Conservation (phyloP, 2,888 invertebrate species). For the Micoletzkya japonica region DNA sequence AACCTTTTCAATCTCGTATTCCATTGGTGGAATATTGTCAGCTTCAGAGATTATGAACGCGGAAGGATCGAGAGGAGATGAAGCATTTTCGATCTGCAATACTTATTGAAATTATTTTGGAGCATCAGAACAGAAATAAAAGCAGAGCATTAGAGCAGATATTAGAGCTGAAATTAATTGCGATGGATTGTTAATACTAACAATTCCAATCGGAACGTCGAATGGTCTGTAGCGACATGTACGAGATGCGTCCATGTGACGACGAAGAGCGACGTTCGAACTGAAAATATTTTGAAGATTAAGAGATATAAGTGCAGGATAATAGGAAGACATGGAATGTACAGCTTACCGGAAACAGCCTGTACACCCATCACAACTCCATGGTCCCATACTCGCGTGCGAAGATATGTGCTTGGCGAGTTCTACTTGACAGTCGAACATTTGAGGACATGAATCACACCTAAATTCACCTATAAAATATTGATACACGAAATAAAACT, state of each 20-base stretch:
- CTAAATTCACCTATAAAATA: slow-evolving; percentile 21
- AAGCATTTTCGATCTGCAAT: slow-evolving; percentile 41
- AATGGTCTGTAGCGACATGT: slow-evolving; percentile 48
- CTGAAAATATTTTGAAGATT: slow-evolving; percentile 22
- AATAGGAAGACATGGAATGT: not conserved
- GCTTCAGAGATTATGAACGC: slow-evolving; percentile 44
- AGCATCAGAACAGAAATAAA: too few relatives aligned
- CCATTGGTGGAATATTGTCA: slow-evolving; percentile 24
- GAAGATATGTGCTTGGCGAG: slow-evolving; percentile 43
- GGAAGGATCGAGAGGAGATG: slow-evolving; percentile 45
- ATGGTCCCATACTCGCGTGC: slow-evolving; percentile 50
- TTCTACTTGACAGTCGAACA: slow-evolving; percentile 51
- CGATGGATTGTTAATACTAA: not conserved
- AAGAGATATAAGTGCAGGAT: not conserved
- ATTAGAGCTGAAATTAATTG: not conserved
- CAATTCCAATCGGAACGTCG: slow-evolving; percentile 25
- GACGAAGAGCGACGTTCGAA: slow-evolving; percentile 54
- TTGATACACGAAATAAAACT: not conserved
- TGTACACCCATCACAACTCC: slow-evolving; percentile 51
- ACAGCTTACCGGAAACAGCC: slow-evolving; percentile 21
- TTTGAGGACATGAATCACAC: slow-evolving; percentile 48
- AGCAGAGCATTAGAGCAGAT: too few relatives aligned
- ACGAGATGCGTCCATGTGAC: slow-evolving; percentile 58
- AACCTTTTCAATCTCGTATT: not conserved
- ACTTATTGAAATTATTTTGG: not conserved